These are phyloP conservation scores for Tenthredo scrophulariae DNA, from an alignment of 2,888 invertebrate genomes.

Conservation along the genomic window DNA sequence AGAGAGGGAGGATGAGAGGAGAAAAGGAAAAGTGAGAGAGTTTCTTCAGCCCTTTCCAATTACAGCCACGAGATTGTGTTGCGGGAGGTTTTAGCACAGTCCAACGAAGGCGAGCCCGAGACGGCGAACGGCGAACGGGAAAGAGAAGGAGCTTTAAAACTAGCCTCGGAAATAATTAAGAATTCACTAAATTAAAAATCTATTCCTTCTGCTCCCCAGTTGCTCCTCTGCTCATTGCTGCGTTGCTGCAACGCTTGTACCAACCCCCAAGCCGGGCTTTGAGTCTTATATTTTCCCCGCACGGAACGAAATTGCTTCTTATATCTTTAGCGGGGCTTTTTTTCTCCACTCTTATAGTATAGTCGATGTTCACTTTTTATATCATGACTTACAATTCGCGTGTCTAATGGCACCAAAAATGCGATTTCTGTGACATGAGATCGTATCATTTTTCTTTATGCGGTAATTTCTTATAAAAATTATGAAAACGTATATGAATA, in stretches of 20 bases:
- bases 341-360: not conserved
- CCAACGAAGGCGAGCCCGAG: conserved; percentile 27
- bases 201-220: conserved; percentile 61
- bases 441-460: too few relatives aligned
- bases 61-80: conserved; percentile 67
- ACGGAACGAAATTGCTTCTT: conserved; percentile 48
- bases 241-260: conserved; percentile 48
- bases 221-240: conserved; percentile 3
- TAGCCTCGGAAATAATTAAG: conserved; percentile 68
- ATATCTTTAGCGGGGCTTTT: not conserved
- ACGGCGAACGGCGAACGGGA: not conserved
- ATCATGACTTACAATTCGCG: not conserved
- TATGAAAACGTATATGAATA: too few relatives aligned
- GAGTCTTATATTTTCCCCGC: conserved; percentile 25
- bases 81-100: conserved; percentile 59
- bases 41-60: conserved; percentile 66
- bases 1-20: not conserved
- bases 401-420: too few relatives aligned
- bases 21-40: conserved; percentile 24
- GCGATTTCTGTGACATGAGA: too few relatives aligned
- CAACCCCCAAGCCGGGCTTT: conserved; percentile 23
- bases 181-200: conserved; percentile 71
- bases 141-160: conserved; percentile 63
- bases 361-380: not conserved
- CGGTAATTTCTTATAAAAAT: too few relatives aligned